Base-by-base conservation (phyloP, 1,140 invertebrate species). In the Nylanderia fulva region DNA sequence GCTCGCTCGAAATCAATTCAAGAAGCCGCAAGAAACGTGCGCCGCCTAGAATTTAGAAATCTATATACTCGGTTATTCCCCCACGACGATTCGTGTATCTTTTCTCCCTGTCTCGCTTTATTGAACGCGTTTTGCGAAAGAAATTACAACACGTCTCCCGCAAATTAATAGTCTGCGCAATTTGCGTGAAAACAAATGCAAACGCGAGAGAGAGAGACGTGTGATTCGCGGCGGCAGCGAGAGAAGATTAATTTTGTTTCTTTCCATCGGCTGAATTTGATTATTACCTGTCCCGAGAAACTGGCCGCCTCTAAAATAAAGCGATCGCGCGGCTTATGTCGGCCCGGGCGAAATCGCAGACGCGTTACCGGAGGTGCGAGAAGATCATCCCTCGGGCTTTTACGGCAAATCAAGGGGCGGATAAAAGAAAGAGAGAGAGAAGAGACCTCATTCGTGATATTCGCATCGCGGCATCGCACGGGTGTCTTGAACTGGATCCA, bases 401-500 rank as follows among this genome's bases (percentile, higher is more conserved):
- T n/a, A 52, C 80, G 58, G 72, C 56, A 56, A 77, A 77, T 54
- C 11, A 76, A 42, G 56, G 29, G 60, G 72, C 42, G 69, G 64
- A 72, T 71, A 63, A 6, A 24, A 36, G 45, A 48, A 15, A 48
- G 18, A 48, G 45, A 45, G 42, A 45, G 13, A 45, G 42, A 45
- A 42, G 13, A 42, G 36, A n/a, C 75, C 75, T 48, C 76, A 4
- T 42, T 58, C 48, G 64, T 71, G 77, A 80, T 80, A 42, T 21
- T 80, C 52, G 24, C 48, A 18, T 36, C 21, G 64, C 45, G n/a
- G 66, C 24, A 36, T 33, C 27, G 33, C 42, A 36, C 54, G 42
- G 48, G 54, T 56, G 58, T 74, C 64, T 74, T 24, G 84, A 89
- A 89, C 84, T 89, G 88, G 84, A 89, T 89, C 71, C 86, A 18